Evolutionary conservation across 37 sponge, comb jelly and placozoan species (phyloP).

Genomic region (Oscarella lobularis): DNA sequence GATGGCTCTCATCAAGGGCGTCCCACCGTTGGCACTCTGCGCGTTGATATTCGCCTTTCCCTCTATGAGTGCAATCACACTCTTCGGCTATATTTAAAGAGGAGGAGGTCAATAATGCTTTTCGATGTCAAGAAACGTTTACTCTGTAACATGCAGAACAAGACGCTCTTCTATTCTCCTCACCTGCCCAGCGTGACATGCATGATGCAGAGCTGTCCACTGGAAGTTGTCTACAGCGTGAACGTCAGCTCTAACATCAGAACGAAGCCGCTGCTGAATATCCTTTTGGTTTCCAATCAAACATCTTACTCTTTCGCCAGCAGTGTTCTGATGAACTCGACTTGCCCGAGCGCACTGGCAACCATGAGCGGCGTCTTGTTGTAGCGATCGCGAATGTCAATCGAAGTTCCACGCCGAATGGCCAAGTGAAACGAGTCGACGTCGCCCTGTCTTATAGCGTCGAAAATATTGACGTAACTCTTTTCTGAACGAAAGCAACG

Average conservation of each 20-base stretch:
- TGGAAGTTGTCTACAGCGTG: conserved; percentile 81
- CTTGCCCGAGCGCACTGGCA: conserved; percentile 65
- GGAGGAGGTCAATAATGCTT: too few relatives aligned
- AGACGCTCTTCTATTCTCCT: background rate
- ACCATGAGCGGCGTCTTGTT: conserved; percentile 95
- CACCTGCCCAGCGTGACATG: conserved; percentile 79
- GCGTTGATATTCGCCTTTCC: conserved; percentile 67
- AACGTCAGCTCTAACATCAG: conserved; percentile 57
- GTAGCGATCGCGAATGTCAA: conserved; percentile 77
- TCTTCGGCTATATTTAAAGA: background rate
- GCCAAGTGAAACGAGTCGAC: conserved; percentile 64
- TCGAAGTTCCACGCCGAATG: conserved; percentile 22
- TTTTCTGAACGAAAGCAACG: too few relatives aligned
- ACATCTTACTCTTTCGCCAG: conserved; percentile 46
- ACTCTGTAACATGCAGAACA: too few relatives aligned
- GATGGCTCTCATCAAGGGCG: conserved; percentile 95
- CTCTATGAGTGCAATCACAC: background rate
- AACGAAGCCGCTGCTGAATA: too few relatives aligned
- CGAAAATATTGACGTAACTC: conserved; percentile 72
- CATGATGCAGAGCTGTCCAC: conserved; percentile 91
- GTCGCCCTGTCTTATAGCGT: conserved; percentile 78
- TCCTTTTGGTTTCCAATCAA: too few relatives aligned
- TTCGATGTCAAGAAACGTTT: too few relatives aligned
- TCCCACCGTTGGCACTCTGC: conserved; percentile 88
- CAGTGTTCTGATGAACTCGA: conserved; percentile 48